phyloP scores from a whole-genome alignment of 2,113 vertebrate species.

The Bathybates hornii region DNA sequence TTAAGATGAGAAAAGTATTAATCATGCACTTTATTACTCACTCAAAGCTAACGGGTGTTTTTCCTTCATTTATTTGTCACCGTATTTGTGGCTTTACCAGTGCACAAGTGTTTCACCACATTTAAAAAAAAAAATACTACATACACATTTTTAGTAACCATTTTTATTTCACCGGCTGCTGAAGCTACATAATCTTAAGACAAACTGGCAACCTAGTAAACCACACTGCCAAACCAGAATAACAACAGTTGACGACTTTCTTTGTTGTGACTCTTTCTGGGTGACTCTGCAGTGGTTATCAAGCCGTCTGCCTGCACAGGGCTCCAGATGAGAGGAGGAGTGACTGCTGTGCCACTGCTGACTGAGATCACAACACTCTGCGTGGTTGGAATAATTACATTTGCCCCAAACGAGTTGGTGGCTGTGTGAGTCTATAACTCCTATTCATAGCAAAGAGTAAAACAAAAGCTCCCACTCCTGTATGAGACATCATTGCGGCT shows the following conservation, averaged over 20 bases:
- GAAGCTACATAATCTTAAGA: background rate
- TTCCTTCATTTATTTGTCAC: background rate
- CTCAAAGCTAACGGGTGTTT: background rate
- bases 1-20: background rate
- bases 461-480: background rate
- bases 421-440: background rate
- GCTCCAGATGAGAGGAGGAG: background rate
- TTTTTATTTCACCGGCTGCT: background rate
- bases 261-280: background rate
- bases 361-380: background rate
- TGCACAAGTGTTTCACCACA: background rate
- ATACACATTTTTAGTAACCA: background rate
- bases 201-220: background rate
- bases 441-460: background rate
- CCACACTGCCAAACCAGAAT: background rate
- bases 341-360: background rate
- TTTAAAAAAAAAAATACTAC: background rate
- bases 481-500: fast-evolving
- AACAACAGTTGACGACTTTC: background rate
- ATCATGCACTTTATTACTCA: background rate
- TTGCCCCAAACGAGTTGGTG: background rate
- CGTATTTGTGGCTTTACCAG: fast-evolving
- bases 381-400: background rate
- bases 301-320: background rate
- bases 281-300: background rate